Evolutionary conservation across 2,113 vertebrate genomes (phyloP), one percentile per base, ranked within the genome.

Genomic region (Nothoprocta perdicaria): DNA sequence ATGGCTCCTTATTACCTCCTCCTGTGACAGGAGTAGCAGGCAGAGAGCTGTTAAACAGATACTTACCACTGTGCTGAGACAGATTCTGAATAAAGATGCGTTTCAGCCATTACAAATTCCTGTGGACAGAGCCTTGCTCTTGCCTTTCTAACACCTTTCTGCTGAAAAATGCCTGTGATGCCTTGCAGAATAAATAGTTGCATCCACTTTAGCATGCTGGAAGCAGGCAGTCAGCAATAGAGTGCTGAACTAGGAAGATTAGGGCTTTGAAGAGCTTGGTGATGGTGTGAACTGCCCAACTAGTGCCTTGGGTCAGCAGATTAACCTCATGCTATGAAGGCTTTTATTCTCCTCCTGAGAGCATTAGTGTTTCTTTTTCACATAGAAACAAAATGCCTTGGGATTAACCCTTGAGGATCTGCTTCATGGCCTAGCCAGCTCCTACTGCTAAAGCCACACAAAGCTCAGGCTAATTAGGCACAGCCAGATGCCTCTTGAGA

Each of bases 261-360:
- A 91, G 74, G 26, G 7, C 61, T 89, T 66, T 3, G 9, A 53
- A 79, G 80, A 48, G 46, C 60, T 88, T 85, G 83, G 87, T 55
- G 22, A 15, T 74, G 26, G n/a, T 0, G 12, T 90, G 72, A 93
- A 31, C 66, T 84, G 77, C 2, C 7, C 53, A 16, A 84, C 62
- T 23, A 40, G 19, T 43, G 57, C 61, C 45, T 69, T 55, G 16
- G 61, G 66, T 43, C 75, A 84, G 58, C 62, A 88, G 94, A 94
- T 94, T 91, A 94, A 86, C 71, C 40, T 45, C 26, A 38, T 48
- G 21, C 52, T 66, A 1, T 85, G 79, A 88, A 90, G 79, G 76
- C 85, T 91, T 95, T 95, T 92, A 48, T 91, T 95, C 45, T 94
- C 29, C 38, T 89, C 31, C 67, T 38, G 26, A 71, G 29, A 1